Evolutionary conservation across 2,797 vertebrate species (phyloP).

Genomic region (Diceros bicornis): DNA sequence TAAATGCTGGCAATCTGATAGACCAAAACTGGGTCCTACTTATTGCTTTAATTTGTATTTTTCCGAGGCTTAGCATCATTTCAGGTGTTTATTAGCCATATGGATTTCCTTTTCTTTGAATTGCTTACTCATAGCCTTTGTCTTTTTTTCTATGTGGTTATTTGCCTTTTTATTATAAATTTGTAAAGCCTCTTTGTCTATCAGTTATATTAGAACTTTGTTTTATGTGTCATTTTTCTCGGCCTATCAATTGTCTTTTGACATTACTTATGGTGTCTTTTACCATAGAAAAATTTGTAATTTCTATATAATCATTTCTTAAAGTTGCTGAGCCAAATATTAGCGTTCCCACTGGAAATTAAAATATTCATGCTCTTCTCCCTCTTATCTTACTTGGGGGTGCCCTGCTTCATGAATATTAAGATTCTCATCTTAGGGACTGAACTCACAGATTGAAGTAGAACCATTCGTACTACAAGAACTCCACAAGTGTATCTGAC

Average conservation of each 20-base stretch:
- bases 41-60: conserved; percentile 20
- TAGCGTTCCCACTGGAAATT: background rate
- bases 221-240: background rate
- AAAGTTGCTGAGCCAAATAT: background rate
- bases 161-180: conserved; percentile 1
- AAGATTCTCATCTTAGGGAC: background rate
- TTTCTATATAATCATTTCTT: conserved; percentile 57
- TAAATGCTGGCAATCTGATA: background rate
- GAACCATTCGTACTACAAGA: background rate
- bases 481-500: background rate
- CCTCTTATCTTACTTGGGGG: background rate
- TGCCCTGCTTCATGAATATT: background rate
- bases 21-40: background rate
- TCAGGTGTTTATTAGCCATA: background rate
- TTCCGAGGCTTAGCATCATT: background rate
- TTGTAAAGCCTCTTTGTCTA: background rate
- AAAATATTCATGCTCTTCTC: background rate
- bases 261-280: background rate
- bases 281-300: background rate
- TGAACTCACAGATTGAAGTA: background rate
- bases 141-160: background rate
- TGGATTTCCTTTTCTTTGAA: conserved; percentile 7
- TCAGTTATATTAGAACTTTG: conserved; percentile 2
- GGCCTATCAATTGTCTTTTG: background rate
- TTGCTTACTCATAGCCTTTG: background rate